A percentile compares a stretch with the other conserved stretches of the same genome.
phyloP scores from a whole-genome alignment of 2,797 vertebrate species.

The Numenius phaeopus region DNA sequence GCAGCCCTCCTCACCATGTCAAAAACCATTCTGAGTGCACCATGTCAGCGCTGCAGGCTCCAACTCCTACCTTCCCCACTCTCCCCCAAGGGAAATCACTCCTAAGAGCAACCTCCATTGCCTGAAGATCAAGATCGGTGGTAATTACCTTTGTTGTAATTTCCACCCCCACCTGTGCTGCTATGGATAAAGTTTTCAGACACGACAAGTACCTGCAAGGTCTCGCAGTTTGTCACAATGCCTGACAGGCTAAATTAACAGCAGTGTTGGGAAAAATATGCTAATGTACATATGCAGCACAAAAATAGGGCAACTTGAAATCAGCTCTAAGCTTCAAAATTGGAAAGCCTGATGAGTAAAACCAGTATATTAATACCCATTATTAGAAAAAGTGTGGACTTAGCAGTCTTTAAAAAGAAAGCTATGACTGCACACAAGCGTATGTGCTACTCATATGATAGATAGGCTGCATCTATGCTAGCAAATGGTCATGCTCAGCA shows the following conservation, averaged over 20 bases:
- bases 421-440: neutral
- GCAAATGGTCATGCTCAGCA: neutral
- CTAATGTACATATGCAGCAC: neutral
- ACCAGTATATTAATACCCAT: neutral
- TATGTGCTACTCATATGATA: fast-evolving
- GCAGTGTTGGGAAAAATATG: neutral
- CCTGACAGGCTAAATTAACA: neutral
- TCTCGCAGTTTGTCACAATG: neutral
- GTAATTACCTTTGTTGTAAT: neutral
- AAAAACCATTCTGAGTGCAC: neutral
- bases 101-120: neutral
- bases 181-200: neutral
- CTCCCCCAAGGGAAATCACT: neutral
- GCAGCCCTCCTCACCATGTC: neutral
- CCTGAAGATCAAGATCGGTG: neutral
- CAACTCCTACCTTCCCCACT: neutral
- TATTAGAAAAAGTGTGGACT: neutral
- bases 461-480: neutral
- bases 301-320: neutral
- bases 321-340: neutral
- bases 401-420: neutral
- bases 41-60: constrained; percentile 3
- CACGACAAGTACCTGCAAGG: neutral
- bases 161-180: neutral
- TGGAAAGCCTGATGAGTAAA: neutral